A percentile compares a stretch with the other conserved stretches of the same genome.
These are phyloP conservation scores for Bagarius yarrelli DNA, from an alignment of 2,113 vertebrate genomes.

Conservation along the genomic window DNA sequence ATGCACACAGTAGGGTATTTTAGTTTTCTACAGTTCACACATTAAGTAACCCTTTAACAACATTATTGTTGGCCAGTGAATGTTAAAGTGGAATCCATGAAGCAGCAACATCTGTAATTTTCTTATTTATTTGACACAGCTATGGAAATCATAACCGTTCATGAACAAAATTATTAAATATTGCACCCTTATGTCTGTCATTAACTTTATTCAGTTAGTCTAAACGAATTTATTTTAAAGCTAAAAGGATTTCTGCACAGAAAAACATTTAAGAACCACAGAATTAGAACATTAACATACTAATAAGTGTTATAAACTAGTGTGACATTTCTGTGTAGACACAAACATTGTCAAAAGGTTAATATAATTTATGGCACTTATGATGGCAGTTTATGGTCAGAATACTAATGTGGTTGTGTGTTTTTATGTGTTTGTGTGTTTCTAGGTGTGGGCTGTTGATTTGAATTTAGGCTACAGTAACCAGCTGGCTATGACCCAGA, in stretches of 20 bases:
- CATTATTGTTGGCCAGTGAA: not conserved
- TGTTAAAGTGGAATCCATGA: not conserved
- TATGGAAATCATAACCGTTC: not conserved
- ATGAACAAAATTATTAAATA: not conserved
- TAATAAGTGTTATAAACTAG: not conserved
- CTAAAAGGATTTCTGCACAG: not conserved
- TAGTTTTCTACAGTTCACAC: not conserved
- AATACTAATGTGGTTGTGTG: slow-evolving; percentile 21
- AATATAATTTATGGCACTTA: not conserved
- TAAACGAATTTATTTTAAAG: too few relatives aligned
- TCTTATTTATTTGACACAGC: not conserved
- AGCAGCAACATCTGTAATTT: not conserved
- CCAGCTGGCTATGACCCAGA: slow-evolving; percentile 87
- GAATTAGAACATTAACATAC: not conserved
- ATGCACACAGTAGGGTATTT: slow-evolving; percentile 4
- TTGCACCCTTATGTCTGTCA: too few relatives aligned
- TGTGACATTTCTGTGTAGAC: slow-evolving; percentile 36
- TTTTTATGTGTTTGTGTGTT: slow-evolving; percentile 10
- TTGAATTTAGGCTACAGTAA: slow-evolving; percentile 86
- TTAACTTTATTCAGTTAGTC: too few relatives aligned
- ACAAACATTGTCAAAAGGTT: not conserved
- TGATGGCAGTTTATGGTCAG: not conserved
- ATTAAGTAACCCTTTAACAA: not conserved
- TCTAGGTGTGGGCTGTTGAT: slow-evolving; percentile 87
- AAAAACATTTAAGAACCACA: not conserved